phyloP scores from a whole-genome alignment of 2,888 invertebrate genomes.

The Mythimna albipuncta region DNA sequence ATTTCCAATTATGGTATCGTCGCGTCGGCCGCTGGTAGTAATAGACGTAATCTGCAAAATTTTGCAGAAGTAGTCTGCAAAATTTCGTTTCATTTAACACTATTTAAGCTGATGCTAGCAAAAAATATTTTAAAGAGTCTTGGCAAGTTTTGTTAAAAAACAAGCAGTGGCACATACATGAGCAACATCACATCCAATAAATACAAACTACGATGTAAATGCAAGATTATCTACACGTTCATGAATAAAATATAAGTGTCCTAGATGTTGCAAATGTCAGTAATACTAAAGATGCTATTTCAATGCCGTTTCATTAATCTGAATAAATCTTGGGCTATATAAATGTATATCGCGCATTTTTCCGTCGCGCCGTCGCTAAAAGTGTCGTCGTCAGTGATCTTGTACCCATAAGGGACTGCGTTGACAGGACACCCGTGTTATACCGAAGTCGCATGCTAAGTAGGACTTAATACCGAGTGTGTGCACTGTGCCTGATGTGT shows the following conservation, averaged over 20 bases:
- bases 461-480: slow-evolving; percentile 75
- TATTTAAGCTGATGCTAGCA: neutral
- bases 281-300: slow-evolving; percentile 39
- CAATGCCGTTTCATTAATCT: slow-evolving; percentile 41
- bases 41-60: too few species aligned
- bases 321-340: slow-evolving; percentile 26
- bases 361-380: slow-evolving; percentile 6
- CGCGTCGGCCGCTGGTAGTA: too few species aligned
- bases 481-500: slow-evolving; percentile 71
- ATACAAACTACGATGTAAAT: slow-evolving; percentile 37
- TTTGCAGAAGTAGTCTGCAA: neutral
- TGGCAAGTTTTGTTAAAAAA: neutral
- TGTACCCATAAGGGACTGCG: slow-evolving; percentile 59
- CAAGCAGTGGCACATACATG: slow-evolving; percentile 7
- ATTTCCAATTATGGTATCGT: too few species aligned
- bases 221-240: slow-evolving; percentile 22
- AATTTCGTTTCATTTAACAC: neutral
- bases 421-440: slow-evolving; percentile 69
- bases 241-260: slow-evolving; percentile 51
- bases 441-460: slow-evolving; percentile 80
- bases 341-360: slow-evolving; percentile 9
- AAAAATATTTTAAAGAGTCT: neutral
- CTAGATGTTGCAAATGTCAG: slow-evolving; percentile 42
- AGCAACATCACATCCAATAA: slow-evolving; percentile 29
- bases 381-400: slow-evolving; percentile 30